A percentile compares a stretch with the other conserved stretches of the same genome.
Conservation (phyloP, 1,140 invertebrate species). For the Tribolium castaneum region DNA sequence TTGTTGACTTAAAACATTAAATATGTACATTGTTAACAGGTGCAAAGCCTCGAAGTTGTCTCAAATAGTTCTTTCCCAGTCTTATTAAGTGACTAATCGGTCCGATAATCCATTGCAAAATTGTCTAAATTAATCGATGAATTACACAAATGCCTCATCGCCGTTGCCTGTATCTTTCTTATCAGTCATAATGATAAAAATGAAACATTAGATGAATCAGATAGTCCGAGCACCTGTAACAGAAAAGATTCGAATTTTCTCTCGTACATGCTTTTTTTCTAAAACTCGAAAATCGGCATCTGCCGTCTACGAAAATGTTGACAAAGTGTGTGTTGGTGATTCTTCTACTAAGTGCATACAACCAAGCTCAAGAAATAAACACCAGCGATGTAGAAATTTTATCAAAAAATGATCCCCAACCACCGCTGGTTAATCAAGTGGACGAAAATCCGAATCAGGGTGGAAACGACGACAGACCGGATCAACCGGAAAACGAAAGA, state of each 20-base stretch:
- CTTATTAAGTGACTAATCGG: constrained; percentile 1
- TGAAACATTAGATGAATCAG: neutral
- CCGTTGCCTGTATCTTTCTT: neutral
- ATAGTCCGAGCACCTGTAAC: neutral
- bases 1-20: constrained; percentile 15
- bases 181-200: constrained; percentile 14
- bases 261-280: neutral
- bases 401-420: neutral
- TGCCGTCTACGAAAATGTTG: neutral
- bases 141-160: constrained; percentile 17
- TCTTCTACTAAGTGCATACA: neutral
- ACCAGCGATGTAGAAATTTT: constrained; percentile 7
- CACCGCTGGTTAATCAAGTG: neutral
- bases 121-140: constrained; percentile 17
- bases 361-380: constrained; percentile 4
- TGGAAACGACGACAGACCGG: neutral
- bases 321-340: constrained; percentile 13
- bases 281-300: neutral
- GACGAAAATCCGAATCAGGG: neutral
- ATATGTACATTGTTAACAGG: constrained; percentile 27
- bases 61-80: neutral
- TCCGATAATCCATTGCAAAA: neutral
- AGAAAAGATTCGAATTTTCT: neutral
- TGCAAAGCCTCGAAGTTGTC: constrained; percentile 12
- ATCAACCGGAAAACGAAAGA: neutral